These are phyloP conservation scores for Atlantisia rogersi DNA, from an alignment of 2,113 vertebrate genomes.

Conservation along the genomic window DNA sequence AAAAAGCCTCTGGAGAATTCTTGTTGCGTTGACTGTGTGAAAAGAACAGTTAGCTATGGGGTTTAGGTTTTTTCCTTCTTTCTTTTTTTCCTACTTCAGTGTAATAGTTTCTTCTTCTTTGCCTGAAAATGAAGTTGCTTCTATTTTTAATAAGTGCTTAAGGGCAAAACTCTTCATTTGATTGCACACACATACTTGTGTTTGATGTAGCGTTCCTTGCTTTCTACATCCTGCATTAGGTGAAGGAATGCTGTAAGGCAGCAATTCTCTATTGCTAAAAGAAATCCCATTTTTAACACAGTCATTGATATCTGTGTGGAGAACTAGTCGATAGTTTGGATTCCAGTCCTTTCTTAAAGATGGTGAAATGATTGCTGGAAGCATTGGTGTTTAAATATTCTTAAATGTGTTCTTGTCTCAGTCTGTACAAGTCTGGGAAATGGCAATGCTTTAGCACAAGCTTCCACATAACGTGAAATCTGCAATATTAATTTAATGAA, in stretches of 20 bases:
- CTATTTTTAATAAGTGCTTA: not conserved
- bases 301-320: not conserved
- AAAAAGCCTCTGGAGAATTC: not conserved
- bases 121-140: not conserved
- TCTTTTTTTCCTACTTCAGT: not conserved
- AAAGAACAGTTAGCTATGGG: not conserved
- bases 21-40: not conserved
- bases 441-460: not conserved
- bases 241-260: not conserved
- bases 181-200: not conserved
- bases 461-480: not conserved
- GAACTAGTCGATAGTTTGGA: not conserved
- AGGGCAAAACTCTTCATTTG: not conserved
- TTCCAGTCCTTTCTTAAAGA: not conserved
- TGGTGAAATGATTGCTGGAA: not conserved
- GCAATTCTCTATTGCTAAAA: not conserved
- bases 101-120: not conserved
- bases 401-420: not conserved
- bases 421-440: not conserved
- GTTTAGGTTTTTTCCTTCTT: rapidly evolving
- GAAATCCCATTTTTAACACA: not conserved
- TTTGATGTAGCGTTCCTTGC: not conserved
- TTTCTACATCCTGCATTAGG: not conserved
- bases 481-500: not conserved
- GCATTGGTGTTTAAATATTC: not conserved